Evolutionary conservation across 2,888 invertebrate genomes (phyloP), one percentile per base, ranked within the genome.

Genomic region (Drosophila fungiperda): DNA sequence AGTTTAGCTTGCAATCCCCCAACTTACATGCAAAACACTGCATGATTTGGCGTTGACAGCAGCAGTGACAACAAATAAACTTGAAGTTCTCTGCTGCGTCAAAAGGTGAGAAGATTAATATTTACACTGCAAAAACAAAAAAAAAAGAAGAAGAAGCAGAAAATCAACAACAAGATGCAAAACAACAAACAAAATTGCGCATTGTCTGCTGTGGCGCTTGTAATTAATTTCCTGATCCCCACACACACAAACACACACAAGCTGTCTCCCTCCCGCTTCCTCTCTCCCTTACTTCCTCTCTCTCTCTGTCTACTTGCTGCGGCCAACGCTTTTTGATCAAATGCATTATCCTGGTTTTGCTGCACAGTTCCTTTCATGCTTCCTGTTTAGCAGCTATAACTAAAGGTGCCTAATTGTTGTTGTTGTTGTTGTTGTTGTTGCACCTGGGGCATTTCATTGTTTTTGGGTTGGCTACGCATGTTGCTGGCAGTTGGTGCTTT

Each of bases 101-200:
- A 69, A 73, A 87, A 84, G 87, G 90, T 87, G 87, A 61, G 85
- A 89, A 87, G 82, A 84, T 86, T 84, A 87, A 90, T 87, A 89
- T 84, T 84, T 89, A 69, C 76, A 62, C 48, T 58, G 48, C 45
- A 67, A 68, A 72, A 74, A 66, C 23, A 23, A 23, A 23, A 23
- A 23, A 67, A 68, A 72, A 64, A 68, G 53, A 53, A 68, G 53
- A 53, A 58, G 29, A 23, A 54, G 42, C 17, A 48, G 42, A 55
- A 36, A 38, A 66, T 48, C 36, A 42, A 61, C 57, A 33, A 45
- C 45, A 38, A 58, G 53, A 40, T 23, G 45, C 53, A 55, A 42
- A 29, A 67, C 26, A 49, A 36, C 38, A 64, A 38, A n/a, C 35
- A 40, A 59, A 29, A 36, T 45, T 52, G 33, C 40, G 55, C 83